Conservation (phyloP, 2,113 vertebrate species). For the Piprites chloris region DNA sequence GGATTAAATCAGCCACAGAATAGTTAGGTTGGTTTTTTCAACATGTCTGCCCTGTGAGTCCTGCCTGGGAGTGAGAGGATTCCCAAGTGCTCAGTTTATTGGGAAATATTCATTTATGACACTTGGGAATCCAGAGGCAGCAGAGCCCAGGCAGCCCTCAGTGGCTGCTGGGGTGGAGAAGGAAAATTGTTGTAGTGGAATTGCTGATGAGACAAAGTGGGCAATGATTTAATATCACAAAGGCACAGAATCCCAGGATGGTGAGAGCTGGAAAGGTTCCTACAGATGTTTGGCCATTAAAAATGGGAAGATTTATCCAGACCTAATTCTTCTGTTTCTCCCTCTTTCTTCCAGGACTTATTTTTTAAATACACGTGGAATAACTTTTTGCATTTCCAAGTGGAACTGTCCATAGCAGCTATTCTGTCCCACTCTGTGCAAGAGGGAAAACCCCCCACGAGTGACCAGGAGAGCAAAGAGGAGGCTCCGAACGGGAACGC, state of each 20-base stretch:
- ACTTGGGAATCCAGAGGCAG: neutral
- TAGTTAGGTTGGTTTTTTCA: neutral
- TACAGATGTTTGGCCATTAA: fast-evolving
- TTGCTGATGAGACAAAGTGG: neutral
- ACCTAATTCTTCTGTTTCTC: neutral
- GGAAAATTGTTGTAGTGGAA: neutral
- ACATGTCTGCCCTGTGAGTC: neutral
- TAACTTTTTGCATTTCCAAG: conserved; percentile 98
- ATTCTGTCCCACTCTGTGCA: conserved; percentile 84
- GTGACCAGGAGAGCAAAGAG: neutral
- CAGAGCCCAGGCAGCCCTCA: neutral
- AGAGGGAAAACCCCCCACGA: conserved; percentile 52
- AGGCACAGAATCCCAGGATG: neutral
- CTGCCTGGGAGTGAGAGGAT: neutral
- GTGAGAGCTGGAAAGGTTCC: neutral
- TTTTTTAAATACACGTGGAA: conserved; percentile 99
- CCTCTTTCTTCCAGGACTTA: conserved; percentile 80
- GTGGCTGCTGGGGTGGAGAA: fast-evolving
- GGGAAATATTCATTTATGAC: neutral
- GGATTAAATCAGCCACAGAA: neutral
- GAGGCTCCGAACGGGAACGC: conserved; percentile 45
- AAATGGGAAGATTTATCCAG: fast-evolving
- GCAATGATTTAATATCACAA: neutral
- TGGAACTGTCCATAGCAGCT: conserved; percentile 91
- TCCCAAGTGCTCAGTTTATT: neutral